Conservation (phyloP, 92 coral and sea anemone species). For the Umimayanthus kanabou region DNA sequence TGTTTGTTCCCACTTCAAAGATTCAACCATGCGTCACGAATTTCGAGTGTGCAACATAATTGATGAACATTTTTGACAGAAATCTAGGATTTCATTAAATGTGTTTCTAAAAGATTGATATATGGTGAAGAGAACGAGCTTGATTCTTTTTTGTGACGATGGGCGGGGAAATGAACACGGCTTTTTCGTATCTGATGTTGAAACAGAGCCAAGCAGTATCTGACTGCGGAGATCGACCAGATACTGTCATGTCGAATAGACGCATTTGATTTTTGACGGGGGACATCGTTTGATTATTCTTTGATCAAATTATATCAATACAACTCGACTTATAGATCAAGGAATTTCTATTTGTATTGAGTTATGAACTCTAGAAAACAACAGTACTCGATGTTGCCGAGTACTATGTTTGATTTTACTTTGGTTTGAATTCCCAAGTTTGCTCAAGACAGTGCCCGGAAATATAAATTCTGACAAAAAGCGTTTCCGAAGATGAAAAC, state of each 20-base stretch:
- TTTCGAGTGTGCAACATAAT: not conserved
- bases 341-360: not conserved
- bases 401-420: too few relatives aligned
- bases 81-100: not conserved
- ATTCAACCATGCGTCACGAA: slow-evolving; percentile 22
- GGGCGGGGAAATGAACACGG: not conserved
- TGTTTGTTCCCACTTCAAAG: slow-evolving; percentile 14
- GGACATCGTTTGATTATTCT: not conserved
- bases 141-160: not conserved
- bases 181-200: not conserved
- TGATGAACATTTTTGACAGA: slow-evolving; percentile 1
- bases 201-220: slow-evolving; percentile 11
- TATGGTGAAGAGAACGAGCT: not conserved
- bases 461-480: not conserved
- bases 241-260: not conserved
- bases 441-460: not conserved
- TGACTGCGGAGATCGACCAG: not conserved
- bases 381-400: not conserved
- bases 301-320: not conserved
- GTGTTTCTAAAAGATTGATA: not conserved
- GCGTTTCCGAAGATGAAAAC: not conserved
- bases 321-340: not conserved
- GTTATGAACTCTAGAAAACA: not conserved
- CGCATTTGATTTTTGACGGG: not conserved
- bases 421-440: not conserved